Base-by-base conservation (phyloP, 23 tunicate genomes). In the Diplosoma virens region DNA sequence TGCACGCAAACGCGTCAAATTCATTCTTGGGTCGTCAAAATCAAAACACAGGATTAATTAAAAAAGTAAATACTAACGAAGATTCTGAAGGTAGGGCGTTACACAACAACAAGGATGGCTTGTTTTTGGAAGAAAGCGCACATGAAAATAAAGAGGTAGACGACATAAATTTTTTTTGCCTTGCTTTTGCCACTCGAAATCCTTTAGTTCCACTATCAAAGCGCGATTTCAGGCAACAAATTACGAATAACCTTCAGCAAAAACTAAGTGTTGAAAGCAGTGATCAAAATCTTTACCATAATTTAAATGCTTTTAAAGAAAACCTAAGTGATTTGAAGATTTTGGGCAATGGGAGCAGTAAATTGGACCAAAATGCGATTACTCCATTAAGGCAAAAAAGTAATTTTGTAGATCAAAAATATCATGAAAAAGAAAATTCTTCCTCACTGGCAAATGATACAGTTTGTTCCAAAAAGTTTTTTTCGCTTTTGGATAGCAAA, bases 201-300 rank as follows among this genome's bases (percentile, higher is more conserved):
- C 96, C 96, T 3, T 83, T 89, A 4, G 54, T 82, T 3, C 96
- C 96, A 18, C 31, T 89, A 47, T 89, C 96, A 20, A 83, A 86
- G 70, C 67, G 73, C 26, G 72, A 74, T 24, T 89, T 89, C 66
- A 26, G 58, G 32, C 79, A 78, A 47, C 80, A 89, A 63, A 73
- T 89, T 3, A 54, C 27, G 20, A 33, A 66, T 24, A 75, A 48
- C 25, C 66, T 59, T 23, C 59, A 54, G 23, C 59, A 33, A 53
- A 87, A 69, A 28, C 37, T 58, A 9, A n/a, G n/a, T n/a, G n/a
- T n/a, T n/a, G n/a, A n/a, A n/a, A n/a, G n/a, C n/a, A n/a, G n/a
- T n/a, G n/a, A n/a, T n/a, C n/a, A n/a, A n/a, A n/a, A n/a, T n/a
- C n/a, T n/a, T n/a, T n/a, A n/a, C n/a, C n/a, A n/a, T n/a, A n/a